Evolutionary conservation across 2,797 vertebrate genomes (phyloP).

Genomic region (Girardinus metallicus): DNA sequence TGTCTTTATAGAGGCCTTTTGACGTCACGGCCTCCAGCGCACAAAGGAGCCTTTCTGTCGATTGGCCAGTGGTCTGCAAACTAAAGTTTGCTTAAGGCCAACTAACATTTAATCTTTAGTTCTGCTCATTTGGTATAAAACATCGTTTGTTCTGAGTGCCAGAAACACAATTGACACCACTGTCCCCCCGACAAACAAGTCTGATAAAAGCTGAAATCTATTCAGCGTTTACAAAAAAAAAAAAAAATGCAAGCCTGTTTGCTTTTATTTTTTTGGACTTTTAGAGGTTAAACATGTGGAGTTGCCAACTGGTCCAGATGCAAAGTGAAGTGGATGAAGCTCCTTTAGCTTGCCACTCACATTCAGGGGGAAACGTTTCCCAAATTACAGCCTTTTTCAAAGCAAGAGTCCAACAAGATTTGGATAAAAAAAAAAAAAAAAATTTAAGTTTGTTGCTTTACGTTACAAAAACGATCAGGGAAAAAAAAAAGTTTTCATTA

Average conservation of each 20-base stretch:
- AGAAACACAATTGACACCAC: conserved; percentile 81
- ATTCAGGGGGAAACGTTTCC: neutral
- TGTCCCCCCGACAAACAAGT: conserved; percentile 73
- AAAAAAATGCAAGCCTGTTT: neutral
- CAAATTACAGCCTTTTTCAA: neutral
- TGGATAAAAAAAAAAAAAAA: too few relatives aligned
- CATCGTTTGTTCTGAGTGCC: conserved; percentile 90
- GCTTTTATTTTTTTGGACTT: conserved; percentile 19
- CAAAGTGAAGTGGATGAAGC: neutral
- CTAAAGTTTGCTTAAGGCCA: conserved; percentile 91
- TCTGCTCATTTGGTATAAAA: conserved; percentile 91
- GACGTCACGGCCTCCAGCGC: conserved; percentile 89
- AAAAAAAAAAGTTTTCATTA: neutral
- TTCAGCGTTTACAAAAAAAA: conserved; percentile 31
- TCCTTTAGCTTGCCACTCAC: neutral
- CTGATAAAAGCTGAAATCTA: conserved; percentile 64
- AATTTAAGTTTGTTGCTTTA: neutral
- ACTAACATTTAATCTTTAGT: conserved; percentile 96
- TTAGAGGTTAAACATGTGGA: conserved; percentile 36
- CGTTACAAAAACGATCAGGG: neutral
- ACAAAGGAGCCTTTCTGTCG: conserved; percentile 91
- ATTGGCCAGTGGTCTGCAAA: conserved; percentile 89
- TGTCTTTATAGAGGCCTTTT: conserved; percentile 85
- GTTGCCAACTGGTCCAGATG: conserved; percentile 14
- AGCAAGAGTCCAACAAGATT: neutral